Percentiles rank a stretch among this genome's conserved stretches.
Evolutionary conservation across 2,888 invertebrate species (phyloP).

Genomic region (Halocaridina rubra): DNA sequence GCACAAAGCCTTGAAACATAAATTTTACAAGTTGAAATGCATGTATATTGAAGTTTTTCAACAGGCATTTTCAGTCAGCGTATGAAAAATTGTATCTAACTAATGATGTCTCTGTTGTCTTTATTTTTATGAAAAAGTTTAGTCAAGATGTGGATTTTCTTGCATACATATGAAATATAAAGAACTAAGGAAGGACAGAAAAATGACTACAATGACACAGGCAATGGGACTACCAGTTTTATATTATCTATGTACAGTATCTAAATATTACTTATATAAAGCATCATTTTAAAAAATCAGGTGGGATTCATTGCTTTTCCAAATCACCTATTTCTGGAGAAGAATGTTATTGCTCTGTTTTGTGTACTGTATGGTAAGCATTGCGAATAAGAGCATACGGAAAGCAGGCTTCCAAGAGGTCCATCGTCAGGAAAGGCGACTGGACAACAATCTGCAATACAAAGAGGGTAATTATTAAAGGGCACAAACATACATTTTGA

Average conservation of each 20-base stretch:
- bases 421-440: slow-evolving; percentile 98
- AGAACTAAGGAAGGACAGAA: not conserved
- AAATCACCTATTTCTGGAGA: not conserved
- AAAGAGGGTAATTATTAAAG: not conserved
- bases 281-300: not conserved
- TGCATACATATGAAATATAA: not conserved
- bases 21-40: not conserved
- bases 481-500: not conserved
- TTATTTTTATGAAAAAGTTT: too few relatives aligned
- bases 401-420: slow-evolving; percentile 97
- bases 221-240: not conserved
- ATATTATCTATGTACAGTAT: not conserved
- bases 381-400: slow-evolving; percentile 97
- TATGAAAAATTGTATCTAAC: not conserved
- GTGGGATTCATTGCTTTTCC: not conserved
- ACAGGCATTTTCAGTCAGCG: not conserved
- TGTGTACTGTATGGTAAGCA: slow-evolving; percentile 96
- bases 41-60: not conserved
- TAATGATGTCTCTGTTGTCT: not conserved
- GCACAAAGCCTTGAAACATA: not conserved
- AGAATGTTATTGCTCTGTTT: slow-evolving; percentile 67
- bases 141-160: too few relatives aligned
- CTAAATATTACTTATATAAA: not conserved
- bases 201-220: not conserved
- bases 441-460: slow-evolving; percentile 88